A percentile compares a stretch with the other conserved stretches of the same genome.
Evolutionary conservation across 2,888 invertebrate species (phyloP).

Genomic region (Ophion ventricosus): DNA sequence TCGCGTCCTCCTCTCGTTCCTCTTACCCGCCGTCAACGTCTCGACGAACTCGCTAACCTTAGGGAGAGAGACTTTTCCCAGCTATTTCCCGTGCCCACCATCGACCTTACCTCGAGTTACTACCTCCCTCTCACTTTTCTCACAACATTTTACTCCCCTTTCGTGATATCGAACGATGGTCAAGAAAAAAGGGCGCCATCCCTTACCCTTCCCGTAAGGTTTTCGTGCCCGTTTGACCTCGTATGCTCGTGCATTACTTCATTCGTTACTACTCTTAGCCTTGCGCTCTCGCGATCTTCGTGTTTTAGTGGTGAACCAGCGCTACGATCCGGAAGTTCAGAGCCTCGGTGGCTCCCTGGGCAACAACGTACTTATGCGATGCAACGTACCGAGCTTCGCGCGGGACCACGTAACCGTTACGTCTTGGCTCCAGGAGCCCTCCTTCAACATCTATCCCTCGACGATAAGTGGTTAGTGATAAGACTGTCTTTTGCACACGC

Average conservation of each 20-base stretch:
- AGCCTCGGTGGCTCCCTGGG: conserved; percentile 85
- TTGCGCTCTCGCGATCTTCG: conserved; percentile 57
- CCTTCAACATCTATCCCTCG: conserved; percentile 85
- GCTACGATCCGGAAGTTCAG: conserved; percentile 86
- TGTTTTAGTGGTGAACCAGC: conserved; percentile 85
- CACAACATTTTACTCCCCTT: conserved; percentile 39
- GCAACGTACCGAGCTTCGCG: conserved; percentile 85
- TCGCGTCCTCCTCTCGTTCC: conserved; percentile 26
- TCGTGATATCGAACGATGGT: conserved; percentile 26
- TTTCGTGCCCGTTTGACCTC: too few relatives aligned
- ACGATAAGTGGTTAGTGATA: conserved; percentile 84
- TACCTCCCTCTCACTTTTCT: background rate
- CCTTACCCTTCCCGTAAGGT: conserved; percentile 2
- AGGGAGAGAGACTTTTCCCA: conserved; percentile 40
- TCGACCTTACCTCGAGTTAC: conserved; percentile 55
- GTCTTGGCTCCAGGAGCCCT: conserved; percentile 85
- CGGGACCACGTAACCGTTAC: conserved; percentile 85
- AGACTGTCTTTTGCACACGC: background rate
- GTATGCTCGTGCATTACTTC: background rate
- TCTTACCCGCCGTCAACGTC: conserved; percentile 45
- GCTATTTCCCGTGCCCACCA: conserved; percentile 59
- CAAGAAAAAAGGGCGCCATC: background rate
- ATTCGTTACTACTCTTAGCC: conserved; percentile 13
- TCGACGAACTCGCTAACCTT: conserved; percentile 58
- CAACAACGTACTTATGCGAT: conserved; percentile 85